These are phyloP conservation scores for Chamaea fasciata DNA, from an alignment of 2,113 vertebrate species.

Conservation along the genomic window DNA sequence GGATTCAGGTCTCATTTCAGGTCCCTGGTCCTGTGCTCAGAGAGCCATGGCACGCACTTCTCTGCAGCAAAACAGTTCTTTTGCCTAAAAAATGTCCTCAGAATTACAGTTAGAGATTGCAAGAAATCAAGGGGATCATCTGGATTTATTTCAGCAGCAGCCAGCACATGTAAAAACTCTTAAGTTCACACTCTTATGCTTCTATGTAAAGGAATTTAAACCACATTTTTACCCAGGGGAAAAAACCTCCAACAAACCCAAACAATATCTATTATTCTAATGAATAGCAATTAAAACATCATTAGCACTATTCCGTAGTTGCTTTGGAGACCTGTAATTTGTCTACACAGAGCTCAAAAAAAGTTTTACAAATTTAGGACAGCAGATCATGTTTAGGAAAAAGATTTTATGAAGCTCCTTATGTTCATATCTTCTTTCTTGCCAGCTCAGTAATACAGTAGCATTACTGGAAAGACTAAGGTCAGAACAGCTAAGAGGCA, in stretches of 20 bases:
- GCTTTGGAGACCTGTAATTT: not conserved
- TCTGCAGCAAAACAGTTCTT: not conserved
- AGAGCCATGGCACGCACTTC: not conserved
- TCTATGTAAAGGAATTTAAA: not conserved
- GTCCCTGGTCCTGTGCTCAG: not conserved
- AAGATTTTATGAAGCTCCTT: slow-evolving; percentile 7
- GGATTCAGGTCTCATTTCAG: not conserved
- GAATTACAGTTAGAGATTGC: not conserved
- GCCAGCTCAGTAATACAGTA: not conserved
- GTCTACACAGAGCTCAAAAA: not conserved
- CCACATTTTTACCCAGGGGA: not conserved
- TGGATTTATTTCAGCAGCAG: not conserved
- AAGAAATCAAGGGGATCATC: not conserved
- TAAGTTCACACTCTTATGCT: not conserved
- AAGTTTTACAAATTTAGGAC: not conserved
- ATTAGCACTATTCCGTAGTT: not conserved
- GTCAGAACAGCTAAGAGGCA: not conserved
- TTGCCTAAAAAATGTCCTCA: not conserved
- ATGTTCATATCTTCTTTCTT: not conserved
- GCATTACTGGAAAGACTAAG: not conserved
- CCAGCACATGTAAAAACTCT: not conserved
- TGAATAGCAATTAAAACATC: not conserved
- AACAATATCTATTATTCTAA: not conserved
- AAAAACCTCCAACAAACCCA: not conserved
- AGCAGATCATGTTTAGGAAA: not conserved